These are phyloP conservation scores for Drosophila kurseongensis DNA, from an alignment of 1,140 invertebrate genomes.

Conservation along the genomic window DNA sequence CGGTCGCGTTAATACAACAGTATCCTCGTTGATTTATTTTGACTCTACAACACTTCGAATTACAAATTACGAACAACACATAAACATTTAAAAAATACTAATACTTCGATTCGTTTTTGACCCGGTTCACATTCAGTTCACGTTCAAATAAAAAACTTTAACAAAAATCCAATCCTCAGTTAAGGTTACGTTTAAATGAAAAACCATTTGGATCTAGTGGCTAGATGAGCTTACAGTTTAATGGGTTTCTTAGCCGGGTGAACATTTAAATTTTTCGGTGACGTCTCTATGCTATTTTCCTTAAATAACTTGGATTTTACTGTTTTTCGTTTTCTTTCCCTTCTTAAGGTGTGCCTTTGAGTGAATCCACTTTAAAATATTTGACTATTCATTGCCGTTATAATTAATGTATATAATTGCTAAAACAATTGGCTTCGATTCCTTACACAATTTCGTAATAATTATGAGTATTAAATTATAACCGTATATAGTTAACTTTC, in stretches of 20 bases:
- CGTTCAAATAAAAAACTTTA: constrained; percentile 43
- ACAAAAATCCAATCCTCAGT: constrained; percentile 36
- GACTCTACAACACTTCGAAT: constrained; percentile 46
- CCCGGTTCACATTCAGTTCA: constrained; percentile 27
- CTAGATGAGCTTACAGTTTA: constrained; percentile 68
- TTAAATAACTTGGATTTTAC: constrained; percentile 35
- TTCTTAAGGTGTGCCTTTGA: constrained; percentile 47
- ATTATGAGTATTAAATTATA: constrained; percentile 41
- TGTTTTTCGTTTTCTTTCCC: constrained; percentile 23
- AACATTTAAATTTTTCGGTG: constrained; percentile 38
- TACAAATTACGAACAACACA: constrained; percentile 61
- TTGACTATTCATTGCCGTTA: constrained; percentile 39
- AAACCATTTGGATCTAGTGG: constrained; percentile 40
- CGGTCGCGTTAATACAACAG: constrained; percentile 46
- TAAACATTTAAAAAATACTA: constrained; percentile 61
- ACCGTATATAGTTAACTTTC: constrained; percentile 60
- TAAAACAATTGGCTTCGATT: constrained; percentile 82
- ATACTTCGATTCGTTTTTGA: constrained; percentile 30
- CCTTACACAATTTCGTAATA: constrained; percentile 40
- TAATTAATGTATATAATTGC: constrained; percentile 72
- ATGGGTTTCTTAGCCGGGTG: constrained; percentile 47
- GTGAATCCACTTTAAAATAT: constrained; percentile 58
- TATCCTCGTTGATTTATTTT: constrained; percentile 43
- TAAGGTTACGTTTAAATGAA: constrained; percentile 35
- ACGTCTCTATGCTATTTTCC: constrained; percentile 50